phyloP scores from a whole-genome alignment of 30 jellyfish, hydroid and myxozoan species.

The Mastigias papua region DNA sequence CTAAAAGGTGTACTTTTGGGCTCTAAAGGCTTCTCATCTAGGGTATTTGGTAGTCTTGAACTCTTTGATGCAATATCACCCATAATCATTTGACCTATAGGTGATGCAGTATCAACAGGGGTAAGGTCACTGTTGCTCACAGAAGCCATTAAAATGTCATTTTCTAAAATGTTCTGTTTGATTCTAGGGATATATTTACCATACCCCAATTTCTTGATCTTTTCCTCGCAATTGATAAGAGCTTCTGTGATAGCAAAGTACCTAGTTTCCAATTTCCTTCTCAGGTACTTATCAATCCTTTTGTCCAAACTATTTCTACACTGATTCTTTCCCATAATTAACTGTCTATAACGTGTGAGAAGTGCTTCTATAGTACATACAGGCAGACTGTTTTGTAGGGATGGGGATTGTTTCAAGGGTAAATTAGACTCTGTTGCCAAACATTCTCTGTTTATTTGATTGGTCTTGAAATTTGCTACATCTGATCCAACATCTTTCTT shows the following conservation, averaged over 20 bases:
- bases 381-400: background rate
- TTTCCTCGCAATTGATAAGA: slow-evolving; percentile 23
- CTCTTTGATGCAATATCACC: background rate
- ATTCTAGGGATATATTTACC: slow-evolving; percentile 11
- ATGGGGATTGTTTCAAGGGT: background rate
- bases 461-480: no score
- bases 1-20: background rate
- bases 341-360: background rate
- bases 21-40: background rate
- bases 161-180: background rate
- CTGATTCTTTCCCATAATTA: slow-evolving; percentile 11
- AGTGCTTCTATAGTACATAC: background rate
- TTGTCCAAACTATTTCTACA: slow-evolving; percentile 24
- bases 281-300: slow-evolving; percentile 24
- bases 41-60: background rate
- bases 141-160: background rate
- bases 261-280: slow-evolving; percentile 19
- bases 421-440: background rate
- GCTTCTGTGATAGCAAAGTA: slow-evolving; percentile 54
- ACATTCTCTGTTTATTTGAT: no score
- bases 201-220: slow-evolving; percentile 15
- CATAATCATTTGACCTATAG: background rate
- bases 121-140: background rate
- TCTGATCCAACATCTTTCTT: no score
- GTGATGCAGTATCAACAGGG: background rate